A percentile compares a stretch with the other conserved stretches of the same genome.
These are phyloP conservation scores for Galago senegalensis DNA, from an alignment of 2,797 vertebrate genomes.

Conservation along the genomic window DNA sequence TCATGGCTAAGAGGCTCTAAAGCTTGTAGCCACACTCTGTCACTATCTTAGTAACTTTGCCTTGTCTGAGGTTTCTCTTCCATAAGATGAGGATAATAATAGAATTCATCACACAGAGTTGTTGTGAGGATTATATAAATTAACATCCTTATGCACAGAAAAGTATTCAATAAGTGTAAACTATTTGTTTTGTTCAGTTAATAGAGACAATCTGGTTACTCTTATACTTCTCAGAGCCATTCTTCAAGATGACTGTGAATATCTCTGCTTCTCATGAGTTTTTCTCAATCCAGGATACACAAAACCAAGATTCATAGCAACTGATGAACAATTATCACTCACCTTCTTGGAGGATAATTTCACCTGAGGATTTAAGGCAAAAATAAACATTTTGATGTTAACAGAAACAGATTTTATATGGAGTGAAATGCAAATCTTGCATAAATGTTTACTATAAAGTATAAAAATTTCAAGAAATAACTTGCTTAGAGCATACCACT, in stretches of 20 bases:
- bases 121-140: not conserved
- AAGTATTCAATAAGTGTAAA: not conserved
- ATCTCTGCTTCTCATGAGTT: not conserved
- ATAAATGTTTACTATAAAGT: not conserved
- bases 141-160: not conserved
- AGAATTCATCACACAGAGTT: not conserved
- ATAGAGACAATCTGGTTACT: not conserved
- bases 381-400: conserved; percentile 33
- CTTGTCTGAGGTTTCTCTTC: not conserved
- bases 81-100: not conserved
- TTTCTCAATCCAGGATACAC: not conserved
- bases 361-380: conserved; percentile 20
- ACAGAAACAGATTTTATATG: not conserved
- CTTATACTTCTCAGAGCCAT: not conserved
- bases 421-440: conserved; percentile 1
- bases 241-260: conserved; percentile 26
- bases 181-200: not conserved
- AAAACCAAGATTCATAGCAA: conserved; percentile 5
- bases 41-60: not conserved
- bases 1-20: not conserved
- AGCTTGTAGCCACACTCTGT: not conserved
- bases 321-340: not conserved
- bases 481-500: not conserved
- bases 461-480: conserved; percentile 27
- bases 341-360: not conserved